Evolutionary conservation across 2,888 invertebrate genomes (phyloP).

Genomic region (Leptarthrus brevirostris): DNA sequence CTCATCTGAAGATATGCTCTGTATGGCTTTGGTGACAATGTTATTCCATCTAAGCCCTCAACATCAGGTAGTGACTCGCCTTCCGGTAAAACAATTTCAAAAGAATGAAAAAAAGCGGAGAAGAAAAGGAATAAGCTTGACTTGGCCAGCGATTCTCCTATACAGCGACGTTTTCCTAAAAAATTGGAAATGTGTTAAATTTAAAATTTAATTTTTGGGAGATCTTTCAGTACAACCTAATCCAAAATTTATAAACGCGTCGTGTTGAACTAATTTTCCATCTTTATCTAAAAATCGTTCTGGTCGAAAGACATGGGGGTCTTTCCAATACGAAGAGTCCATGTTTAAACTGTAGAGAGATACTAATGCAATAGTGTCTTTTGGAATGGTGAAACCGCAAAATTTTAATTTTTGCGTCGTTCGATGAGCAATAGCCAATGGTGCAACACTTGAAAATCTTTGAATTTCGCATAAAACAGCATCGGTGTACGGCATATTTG

Average conservation of each 20-base stretch:
- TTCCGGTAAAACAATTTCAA: slow-evolving; percentile 62
- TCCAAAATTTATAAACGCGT: slow-evolving; percentile 74
- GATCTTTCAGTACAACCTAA: slow-evolving; percentile 68
- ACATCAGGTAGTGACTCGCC: slow-evolving; percentile 57
- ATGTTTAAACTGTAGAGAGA: slow-evolving; percentile 70
- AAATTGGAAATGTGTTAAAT: slow-evolving; percentile 18
- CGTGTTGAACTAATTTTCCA: slow-evolving; percentile 69
- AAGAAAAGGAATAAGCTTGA: slow-evolving; percentile 73
- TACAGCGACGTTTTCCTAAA: slow-evolving; percentile 68
- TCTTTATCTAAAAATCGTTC: slow-evolving; percentile 72
- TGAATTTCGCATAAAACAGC: slow-evolving; percentile 70
- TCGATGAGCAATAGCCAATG: slow-evolving; percentile 63
- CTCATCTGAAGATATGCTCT: slow-evolving; percentile 54
- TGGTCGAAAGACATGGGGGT: slow-evolving; percentile 72
- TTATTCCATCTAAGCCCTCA: slow-evolving; percentile 62
- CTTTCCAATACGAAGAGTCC: slow-evolving; percentile 69
- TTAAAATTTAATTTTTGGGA: background rate
- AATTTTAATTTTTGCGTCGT: slow-evolving; percentile 64
- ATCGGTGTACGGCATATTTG: slow-evolving; percentile 69
- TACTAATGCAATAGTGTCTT: slow-evolving; percentile 70
- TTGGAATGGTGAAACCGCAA: slow-evolving; percentile 68
- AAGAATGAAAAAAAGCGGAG: slow-evolving; percentile 71
- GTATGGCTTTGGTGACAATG: slow-evolving; percentile 62
- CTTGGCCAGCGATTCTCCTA: slow-evolving; percentile 74
- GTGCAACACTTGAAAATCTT: slow-evolving; percentile 67